phyloP scores from a whole-genome alignment of 2,797 vertebrate species.

The Lacerta bilineata region DNA sequence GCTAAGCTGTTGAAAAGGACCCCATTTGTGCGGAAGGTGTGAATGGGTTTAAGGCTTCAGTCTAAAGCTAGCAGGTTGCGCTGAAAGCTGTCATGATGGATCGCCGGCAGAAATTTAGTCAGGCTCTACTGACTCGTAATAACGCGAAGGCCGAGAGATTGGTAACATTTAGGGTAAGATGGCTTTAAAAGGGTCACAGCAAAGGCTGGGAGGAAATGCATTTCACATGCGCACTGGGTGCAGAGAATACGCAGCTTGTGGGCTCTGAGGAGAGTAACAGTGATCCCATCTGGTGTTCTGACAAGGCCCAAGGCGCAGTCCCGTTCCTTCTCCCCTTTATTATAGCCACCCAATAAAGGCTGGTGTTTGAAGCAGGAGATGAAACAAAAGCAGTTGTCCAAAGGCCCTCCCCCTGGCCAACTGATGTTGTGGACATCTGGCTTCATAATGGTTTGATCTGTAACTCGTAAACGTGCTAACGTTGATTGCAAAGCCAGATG shows the following conservation, averaged over 20 bases:
- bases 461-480: background rate
- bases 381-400: background rate
- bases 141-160: constrained; percentile 56
- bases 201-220: constrained; percentile 56
- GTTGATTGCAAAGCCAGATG: background rate
- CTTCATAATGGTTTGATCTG: background rate
- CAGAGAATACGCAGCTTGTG: constrained; percentile 55
- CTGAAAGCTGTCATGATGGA: constrained; percentile 62
- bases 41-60: constrained; percentile 79
- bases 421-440: background rate
- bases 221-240: constrained; percentile 54
- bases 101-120: constrained; percentile 60
- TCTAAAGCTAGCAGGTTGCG: constrained; percentile 75
- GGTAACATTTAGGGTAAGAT: constrained; percentile 54
- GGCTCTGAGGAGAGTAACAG: constrained; percentile 34
- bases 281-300: constrained; percentile 19
- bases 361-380: background rate
- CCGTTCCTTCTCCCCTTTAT: background rate
- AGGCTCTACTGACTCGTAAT: constrained; percentile 41
- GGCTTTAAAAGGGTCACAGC: constrained; percentile 53
- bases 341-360: background rate
- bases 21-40: constrained; percentile 79
- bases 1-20: constrained; percentile 77
- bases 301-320: background rate
- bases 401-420: background rate